Base-by-base conservation (phyloP, 2,113 vertebrate genomes). In the Rhegmatorhina hoffmannsi region DNA sequence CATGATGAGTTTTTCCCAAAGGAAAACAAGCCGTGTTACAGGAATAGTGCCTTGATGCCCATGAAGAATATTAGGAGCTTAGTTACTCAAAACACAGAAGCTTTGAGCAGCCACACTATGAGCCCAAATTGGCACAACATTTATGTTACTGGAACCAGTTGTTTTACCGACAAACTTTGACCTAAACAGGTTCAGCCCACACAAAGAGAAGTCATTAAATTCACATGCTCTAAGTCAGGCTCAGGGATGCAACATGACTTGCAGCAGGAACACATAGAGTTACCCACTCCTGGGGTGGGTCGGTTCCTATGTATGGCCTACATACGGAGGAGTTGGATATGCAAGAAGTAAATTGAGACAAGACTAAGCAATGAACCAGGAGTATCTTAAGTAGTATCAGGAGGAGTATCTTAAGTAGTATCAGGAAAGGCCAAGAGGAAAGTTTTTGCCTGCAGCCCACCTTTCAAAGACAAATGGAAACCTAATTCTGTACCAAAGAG, bases 201-300 rank as follows among this genome's bases (percentile, higher is more conserved):
- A 36, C 33, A 20, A 84, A 86, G 24, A 52, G 4, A 60, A 85
- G 25, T 11, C 47, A 10, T 59, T 93, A 36, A 44, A n/a, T 40
- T 72, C 13, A 7, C 21, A 0, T 24, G 24, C 23, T 20, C 53
- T 43, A 67, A 66, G 29, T 31, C 40, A 63, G 68, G 72, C 46
- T 84, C 46, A 72, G 29, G 64, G 64, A 2, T 38, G 52, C 31
- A 50, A 16, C 31, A 26, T 24, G 29, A 19, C 44, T 60, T 67
- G 49, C 13, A 73, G 26, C 50, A 84, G 58, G 49, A 60, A 9
- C n/a, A 14, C 0, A 0, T 0, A 36, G 29, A 21, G 3, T 11
- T 83, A 40, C 60, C 23, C 52, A 0, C 8, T 68, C 44, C 40
- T 29, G 44, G 16, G 29, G 15, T 3, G 10, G 34, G n/a, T 29